Evolutionary conservation across 2,888 invertebrate species (phyloP).

Genomic region (Mythimna vitellina): DNA sequence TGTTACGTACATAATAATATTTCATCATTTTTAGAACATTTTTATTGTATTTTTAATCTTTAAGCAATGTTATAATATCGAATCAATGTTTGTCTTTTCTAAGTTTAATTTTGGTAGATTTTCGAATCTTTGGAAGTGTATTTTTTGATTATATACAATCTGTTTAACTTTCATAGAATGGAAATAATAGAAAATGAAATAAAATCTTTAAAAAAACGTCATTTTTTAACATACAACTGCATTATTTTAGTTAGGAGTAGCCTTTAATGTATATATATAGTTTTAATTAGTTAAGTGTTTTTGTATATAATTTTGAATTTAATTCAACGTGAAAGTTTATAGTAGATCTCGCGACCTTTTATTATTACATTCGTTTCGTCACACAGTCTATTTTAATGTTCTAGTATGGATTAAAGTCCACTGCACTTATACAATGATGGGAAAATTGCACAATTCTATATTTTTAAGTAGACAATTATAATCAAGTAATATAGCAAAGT

Average conservation of each 20-base stretch:
- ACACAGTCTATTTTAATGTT: slow-evolving; percentile 12
- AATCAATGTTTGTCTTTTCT: neutral
- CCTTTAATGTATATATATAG: too few relatives aligned
- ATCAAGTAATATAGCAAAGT: too few relatives aligned
- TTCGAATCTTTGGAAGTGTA: neutral
- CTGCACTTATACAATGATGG: too few relatives aligned
- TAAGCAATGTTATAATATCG: slow-evolving; percentile 11
- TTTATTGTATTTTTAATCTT: neutral
- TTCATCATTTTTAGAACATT: neutral
- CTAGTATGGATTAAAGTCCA: slow-evolving; percentile 30
- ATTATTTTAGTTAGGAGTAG: too few relatives aligned
- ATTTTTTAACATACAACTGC: too few relatives aligned
- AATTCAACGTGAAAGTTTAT: slow-evolving; percentile 19
- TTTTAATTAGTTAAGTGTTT: too few relatives aligned
- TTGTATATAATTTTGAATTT: too few relatives aligned
- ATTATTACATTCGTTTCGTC: slow-evolving; percentile 19
- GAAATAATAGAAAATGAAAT: too few relatives aligned
- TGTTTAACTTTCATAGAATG: neutral
- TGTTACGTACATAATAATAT: slow-evolving; percentile 20
- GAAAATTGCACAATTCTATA: too few relatives aligned
- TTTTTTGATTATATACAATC: neutral
- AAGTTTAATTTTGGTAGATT: slow-evolving; percentile 1
- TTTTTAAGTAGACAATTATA: too few relatives aligned
- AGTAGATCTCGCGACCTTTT: slow-evolving; percentile 4
- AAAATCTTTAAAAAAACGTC: too few relatives aligned